Conservation (phyloP, 2,113 vertebrate genomes). For the Ramphastos sulfuratus region DNA sequence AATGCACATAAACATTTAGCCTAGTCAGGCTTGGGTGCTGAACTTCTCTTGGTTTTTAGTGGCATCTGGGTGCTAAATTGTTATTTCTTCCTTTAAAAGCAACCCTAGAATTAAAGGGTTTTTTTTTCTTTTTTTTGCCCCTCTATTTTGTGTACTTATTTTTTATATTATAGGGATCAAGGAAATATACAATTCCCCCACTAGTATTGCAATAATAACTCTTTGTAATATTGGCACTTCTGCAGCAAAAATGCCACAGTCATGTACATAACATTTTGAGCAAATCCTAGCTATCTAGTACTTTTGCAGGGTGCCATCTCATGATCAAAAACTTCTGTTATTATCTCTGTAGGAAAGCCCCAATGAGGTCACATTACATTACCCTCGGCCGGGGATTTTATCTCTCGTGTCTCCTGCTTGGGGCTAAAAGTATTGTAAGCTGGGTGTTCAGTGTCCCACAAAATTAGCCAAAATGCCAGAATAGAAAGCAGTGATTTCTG, state of each 20-base stretch:
- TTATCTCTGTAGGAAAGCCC: neutral
- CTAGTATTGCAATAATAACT: neutral
- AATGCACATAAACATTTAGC: neutral
- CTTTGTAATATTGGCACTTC: neutral
- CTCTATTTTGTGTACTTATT: neutral
- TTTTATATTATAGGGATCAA: neutral
- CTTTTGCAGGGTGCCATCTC: neutral
- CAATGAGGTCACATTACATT: slow-evolving; percentile 34
- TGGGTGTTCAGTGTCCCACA: slow-evolving; percentile 36
- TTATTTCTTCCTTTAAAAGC: neutral
- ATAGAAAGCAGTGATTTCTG: neutral
- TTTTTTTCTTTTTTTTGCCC: neutral
- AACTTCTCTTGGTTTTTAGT: neutral
- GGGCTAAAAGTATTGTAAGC: slow-evolving; percentile 22
- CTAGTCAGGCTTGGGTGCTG: neutral
- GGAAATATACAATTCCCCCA: neutral
- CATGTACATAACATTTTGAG: neutral
- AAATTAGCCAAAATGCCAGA: slow-evolving; percentile 13
- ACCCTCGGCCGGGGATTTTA: neutral
- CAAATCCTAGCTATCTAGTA: neutral
- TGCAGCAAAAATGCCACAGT: neutral
- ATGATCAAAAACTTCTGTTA: slow-evolving; percentile 42
- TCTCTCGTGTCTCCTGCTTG: slow-evolving; percentile 45
- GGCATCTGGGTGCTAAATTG: neutral
- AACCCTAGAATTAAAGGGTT: neutral